Conservation (phyloP, 1,140 invertebrate genomes). For the Samia ricini region DNA sequence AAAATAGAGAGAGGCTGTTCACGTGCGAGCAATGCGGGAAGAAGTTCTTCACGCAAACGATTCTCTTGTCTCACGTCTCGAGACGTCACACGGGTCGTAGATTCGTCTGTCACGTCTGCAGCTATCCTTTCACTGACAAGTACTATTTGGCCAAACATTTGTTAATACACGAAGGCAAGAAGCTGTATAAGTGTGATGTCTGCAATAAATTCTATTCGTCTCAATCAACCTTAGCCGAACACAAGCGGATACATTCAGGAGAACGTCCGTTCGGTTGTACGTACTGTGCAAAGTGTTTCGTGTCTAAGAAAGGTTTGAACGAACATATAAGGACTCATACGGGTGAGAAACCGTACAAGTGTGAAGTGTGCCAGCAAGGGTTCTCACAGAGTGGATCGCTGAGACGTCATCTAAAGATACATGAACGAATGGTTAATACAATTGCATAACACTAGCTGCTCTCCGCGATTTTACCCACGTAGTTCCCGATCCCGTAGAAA, state of each 20-base stretch:
- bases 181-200: conserved; percentile 79
- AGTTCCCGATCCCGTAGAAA: too few relatives aligned
- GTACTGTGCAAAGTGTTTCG: conserved; percentile 78
- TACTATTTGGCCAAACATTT: conserved; percentile 81
- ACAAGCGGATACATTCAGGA: conserved; percentile 79
- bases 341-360: conserved; percentile 84
- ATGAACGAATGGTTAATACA: conserved; percentile 37
- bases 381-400: conserved; percentile 79
- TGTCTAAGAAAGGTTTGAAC: conserved; percentile 53
- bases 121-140: conserved; percentile 72
- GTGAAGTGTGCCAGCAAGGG: conserved; percentile 76
- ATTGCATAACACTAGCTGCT: too few relatives aligned
- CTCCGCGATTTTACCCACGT: too few relatives aligned
- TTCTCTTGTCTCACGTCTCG: conserved; percentile 50
- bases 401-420: conserved; percentile 77
- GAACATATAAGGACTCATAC: conserved; percentile 83
- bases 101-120: conserved; percentile 64
- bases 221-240: conserved; percentile 78
- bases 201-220: conserved; percentile 78
- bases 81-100: conserved; percentile 50
- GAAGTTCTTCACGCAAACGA: conserved; percentile 64
- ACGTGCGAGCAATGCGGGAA: conserved; percentile 68
- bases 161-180: conserved; percentile 80
- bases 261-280: conserved; percentile 79
- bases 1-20: conserved; percentile 52